A percentile compares a stretch with the other conserved stretches of the same genome.
Evolutionary conservation across 2,113 vertebrate species (phyloP).

Genomic region (Oncorhynchus tshawytscha): DNA sequence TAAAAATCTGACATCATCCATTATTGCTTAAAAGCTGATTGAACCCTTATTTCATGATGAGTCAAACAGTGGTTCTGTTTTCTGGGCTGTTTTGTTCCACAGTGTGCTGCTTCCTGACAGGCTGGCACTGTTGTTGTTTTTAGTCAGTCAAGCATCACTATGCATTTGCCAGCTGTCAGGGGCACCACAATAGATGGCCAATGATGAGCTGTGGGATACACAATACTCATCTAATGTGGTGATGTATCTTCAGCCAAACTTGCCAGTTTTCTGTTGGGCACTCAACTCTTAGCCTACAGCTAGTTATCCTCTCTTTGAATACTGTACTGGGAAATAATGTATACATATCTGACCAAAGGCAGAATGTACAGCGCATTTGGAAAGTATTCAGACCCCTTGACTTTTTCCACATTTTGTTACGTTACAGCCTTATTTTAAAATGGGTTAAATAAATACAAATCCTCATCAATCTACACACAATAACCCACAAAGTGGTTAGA

Average conservation of each 20-base stretch:
- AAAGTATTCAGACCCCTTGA: too few species aligned
- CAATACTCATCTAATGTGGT: slow-evolving; percentile 35
- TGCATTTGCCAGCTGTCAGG: slow-evolving; percentile 51
- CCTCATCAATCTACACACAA: too few species aligned
- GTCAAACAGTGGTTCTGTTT: slow-evolving; percentile 6
- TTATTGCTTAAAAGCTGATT: background rate
- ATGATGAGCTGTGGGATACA: slow-evolving; percentile 20
- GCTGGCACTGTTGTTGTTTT: slow-evolving; percentile 42
- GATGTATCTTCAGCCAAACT: slow-evolving; percentile 45
- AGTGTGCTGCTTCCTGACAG: slow-evolving; percentile 51
- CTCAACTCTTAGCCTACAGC: slow-evolving; percentile 24
- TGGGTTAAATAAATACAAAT: too few species aligned
- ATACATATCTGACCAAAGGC: background rate
- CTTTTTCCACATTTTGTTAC: too few species aligned
- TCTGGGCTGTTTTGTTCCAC: slow-evolving; percentile 35
- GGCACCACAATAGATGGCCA: slow-evolving; percentile 40
- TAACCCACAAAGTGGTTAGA: too few species aligned
- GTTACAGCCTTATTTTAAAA: too few species aligned
- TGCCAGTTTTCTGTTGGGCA: slow-evolving; percentile 45
- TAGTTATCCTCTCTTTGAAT: background rate
- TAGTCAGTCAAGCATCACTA: slow-evolving; percentile 51
- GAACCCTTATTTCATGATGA: background rate
- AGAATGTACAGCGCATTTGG: background rate
- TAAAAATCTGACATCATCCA: background rate
- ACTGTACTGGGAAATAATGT: background rate